Conservation (phyloP, 2,888 invertebrate genomes). For the Choreutis nemorana region DNA sequence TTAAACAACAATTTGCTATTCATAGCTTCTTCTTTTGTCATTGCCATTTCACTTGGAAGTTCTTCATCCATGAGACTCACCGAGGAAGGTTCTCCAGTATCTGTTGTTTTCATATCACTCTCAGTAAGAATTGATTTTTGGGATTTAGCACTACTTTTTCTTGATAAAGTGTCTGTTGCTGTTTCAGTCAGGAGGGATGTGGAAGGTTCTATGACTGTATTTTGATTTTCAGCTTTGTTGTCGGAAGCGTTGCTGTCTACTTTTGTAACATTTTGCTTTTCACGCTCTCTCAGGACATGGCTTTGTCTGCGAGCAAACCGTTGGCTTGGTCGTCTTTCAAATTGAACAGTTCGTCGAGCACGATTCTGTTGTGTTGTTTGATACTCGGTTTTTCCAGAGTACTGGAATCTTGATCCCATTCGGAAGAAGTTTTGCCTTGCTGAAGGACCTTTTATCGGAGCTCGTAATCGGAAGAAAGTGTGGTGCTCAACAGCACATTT, state of each 20-base stretch:
- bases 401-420: slow-evolving; percentile 97
- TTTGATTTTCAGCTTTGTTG: slow-evolving; percentile 30
- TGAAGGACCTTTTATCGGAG: slow-evolving; percentile 87
- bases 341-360: slow-evolving; percentile 91
- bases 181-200: slow-evolving; percentile 32
- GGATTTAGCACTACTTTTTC: slow-evolving; percentile 65
- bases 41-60: slow-evolving; percentile 34
- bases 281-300: slow-evolving; percentile 83
- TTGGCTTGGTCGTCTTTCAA: slow-evolving; percentile 96
- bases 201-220: slow-evolving; percentile 32
- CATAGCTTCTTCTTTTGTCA: slow-evolving; percentile 57
- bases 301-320: slow-evolving; percentile 93
- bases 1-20: slow-evolving; percentile 55
- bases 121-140: slow-evolving; percentile 57
- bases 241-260: too few species aligned
- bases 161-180: slow-evolving; percentile 40
- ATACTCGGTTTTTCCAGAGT: slow-evolving; percentile 96
- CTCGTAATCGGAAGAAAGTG: slow-evolving; percentile 95
- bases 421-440: slow-evolving; percentile 96
- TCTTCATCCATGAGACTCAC: slow-evolving; percentile 51
- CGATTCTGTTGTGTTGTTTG: slow-evolving; percentile 93
- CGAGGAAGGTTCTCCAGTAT: slow-evolving; percentile 38
- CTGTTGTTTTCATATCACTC: slow-evolving; percentile 25
- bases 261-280: slow-evolving; percentile 61
- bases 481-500: slow-evolving; percentile 99